Conservation (phyloP, 2,888 invertebrate genomes). For the Harmothoe impar region DNA sequence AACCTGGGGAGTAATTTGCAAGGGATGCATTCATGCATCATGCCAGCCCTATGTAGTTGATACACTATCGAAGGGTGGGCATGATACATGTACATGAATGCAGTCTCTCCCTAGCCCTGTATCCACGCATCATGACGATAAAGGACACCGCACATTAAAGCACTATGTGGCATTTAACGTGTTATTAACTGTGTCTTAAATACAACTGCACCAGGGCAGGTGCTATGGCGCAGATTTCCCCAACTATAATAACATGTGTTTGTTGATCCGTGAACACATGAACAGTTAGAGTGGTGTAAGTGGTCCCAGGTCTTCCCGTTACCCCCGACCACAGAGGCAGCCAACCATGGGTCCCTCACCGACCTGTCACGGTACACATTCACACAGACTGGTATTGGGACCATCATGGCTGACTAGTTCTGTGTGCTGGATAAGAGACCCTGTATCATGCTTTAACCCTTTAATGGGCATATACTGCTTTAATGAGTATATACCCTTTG, state of each 20-base stretch:
- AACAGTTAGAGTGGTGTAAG: not conserved
- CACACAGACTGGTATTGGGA: not conserved
- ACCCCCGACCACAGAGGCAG: not conserved
- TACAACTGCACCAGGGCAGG: not conserved
- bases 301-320: not conserved
- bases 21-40: too few relatives aligned
- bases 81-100: too few relatives aligned
- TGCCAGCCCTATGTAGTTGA: too few relatives aligned
- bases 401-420: not conserved
- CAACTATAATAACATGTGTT: not conserved
- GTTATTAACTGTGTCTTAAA: not conserved
- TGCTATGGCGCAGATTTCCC: not conserved
- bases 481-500: not conserved
- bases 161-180: too few relatives aligned
- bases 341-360: conserved; percentile 5
- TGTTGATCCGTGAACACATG: conserved; percentile 18
- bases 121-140: too few relatives aligned
- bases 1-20: too few relatives aligned
- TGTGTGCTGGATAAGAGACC: not conserved
- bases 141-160: too few relatives aligned
- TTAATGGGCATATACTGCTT: not conserved
- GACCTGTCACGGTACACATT: not conserved
- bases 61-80: too few relatives aligned
- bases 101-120: too few relatives aligned
- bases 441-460: not conserved